These are phyloP conservation scores for Sarcoramphus papa DNA, from an alignment of 2,797 vertebrate species.

Conservation along the genomic window DNA sequence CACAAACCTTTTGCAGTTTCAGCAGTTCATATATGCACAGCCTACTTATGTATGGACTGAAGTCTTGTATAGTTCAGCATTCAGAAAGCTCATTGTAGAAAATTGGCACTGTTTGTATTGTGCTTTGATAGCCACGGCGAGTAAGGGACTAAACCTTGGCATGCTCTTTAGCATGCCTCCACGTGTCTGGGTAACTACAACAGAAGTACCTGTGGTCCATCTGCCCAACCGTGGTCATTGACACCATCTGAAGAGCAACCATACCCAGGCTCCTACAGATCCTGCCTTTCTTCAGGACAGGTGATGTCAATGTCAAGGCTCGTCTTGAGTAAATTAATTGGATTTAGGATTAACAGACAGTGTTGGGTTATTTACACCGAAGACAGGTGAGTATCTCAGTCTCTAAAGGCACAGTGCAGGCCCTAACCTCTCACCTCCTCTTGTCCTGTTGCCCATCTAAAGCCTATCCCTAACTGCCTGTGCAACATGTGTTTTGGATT, in stretches of 20 bases:
- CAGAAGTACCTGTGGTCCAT: neutral
- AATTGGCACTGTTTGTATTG: neutral
- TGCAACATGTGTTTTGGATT: neutral
- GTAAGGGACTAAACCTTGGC: neutral
- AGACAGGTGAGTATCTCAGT: neutral
- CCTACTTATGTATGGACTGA: neutral
- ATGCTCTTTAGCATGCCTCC: neutral
- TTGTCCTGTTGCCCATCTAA: neutral
- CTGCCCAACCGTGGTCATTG: fast-evolving
- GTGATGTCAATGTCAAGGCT: neutral
- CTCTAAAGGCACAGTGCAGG: neutral
- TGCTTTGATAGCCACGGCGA: neutral
- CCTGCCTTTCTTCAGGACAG: neutral
- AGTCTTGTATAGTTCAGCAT: neutral
- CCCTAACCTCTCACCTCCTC: neutral
- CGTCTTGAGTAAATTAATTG: neutral
- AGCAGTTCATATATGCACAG: neutral
- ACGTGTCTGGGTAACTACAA: neutral
- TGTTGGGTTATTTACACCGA: fast-evolving
- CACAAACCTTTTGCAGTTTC: neutral
- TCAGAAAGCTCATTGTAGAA: neutral
- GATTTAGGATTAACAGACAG: neutral
- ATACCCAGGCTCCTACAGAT: neutral
- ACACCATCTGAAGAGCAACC: neutral
- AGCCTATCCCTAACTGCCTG: neutral